Percentiles rank a stretch among this genome's conserved stretches.
phyloP scores from a whole-genome alignment of 23 tunicate species.

The Clavelina lepadiformis region DNA sequence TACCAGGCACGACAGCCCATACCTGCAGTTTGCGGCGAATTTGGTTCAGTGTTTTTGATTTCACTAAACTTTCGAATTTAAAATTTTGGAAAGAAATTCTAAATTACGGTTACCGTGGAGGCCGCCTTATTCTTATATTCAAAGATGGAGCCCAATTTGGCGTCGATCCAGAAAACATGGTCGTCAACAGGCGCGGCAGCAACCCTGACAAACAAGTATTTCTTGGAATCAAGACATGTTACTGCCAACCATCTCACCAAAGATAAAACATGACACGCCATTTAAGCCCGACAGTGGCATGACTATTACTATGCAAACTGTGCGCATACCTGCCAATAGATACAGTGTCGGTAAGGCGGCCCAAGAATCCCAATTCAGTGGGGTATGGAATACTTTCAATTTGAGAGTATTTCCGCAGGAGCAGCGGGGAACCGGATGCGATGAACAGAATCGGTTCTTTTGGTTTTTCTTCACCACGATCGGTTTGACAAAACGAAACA shows the following conservation, averaged over 20 bases:
- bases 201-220: background rate
- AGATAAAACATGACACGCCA: no score
- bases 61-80: background rate
- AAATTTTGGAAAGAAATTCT: background rate
- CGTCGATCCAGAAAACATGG: slow-evolving; percentile 3
- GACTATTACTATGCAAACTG: no score
- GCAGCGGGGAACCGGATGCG: background rate
- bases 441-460: slow-evolving; percentile 1
- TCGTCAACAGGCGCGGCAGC: no score
- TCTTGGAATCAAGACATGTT: slow-evolving; percentile 1
- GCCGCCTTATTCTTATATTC: background rate
- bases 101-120: background rate
- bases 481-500: no score
- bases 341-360: no score
- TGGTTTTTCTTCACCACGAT: no score
- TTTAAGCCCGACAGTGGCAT: no score
- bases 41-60: no score
- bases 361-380: no score
- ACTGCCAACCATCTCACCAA: background rate
- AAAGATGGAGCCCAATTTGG: background rate
- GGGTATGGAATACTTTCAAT: slow-evolving; percentile 14
- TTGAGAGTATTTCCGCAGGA: background rate
- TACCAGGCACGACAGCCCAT: background rate
- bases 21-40: no score
- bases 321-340: no score